Evolutionary conservation across 2,888 invertebrate species (phyloP).

Genomic region (Heliconius sara): DNA sequence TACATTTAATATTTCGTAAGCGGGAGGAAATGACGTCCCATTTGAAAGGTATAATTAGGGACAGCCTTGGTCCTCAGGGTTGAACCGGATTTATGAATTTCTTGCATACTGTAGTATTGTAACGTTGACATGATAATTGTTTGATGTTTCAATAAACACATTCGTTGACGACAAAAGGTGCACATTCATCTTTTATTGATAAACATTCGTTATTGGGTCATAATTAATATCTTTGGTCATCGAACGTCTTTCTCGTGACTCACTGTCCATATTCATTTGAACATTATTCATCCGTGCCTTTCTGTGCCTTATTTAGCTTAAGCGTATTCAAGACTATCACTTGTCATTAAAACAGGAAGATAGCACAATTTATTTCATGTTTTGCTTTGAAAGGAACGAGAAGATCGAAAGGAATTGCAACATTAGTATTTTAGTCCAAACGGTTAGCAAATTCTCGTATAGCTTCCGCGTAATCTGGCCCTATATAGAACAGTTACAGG

Average conservation of each 20-base stretch:
- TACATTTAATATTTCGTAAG: constrained; percentile 82
- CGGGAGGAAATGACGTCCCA: constrained; percentile 82
- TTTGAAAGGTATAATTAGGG: constrained; percentile 83
- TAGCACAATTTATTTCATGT: constrained; percentile 45
- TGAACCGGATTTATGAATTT: constrained; percentile 69
- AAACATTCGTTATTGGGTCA: constrained; percentile 47
- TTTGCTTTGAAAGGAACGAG: constrained; percentile 48
- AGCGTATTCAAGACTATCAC: constrained; percentile 42
- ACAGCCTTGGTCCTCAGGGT: constrained; percentile 75
- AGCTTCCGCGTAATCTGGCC: constrained; percentile 57
- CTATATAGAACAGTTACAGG: constrained; percentile 60
- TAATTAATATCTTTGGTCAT: constrained; percentile 28
- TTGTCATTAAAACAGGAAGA: constrained; percentile 46
- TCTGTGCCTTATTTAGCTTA: constrained; percentile 39
- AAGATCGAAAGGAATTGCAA: constrained; percentile 50
- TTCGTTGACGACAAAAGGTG: constrained; percentile 28
- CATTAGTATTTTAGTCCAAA: constrained; percentile 46
- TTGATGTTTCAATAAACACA: constrained; percentile 70
- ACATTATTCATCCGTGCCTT: constrained; percentile 39
- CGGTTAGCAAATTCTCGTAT: constrained; percentile 50
- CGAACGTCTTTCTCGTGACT: constrained; percentile 15
- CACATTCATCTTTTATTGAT: constrained; percentile 47
- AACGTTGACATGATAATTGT: constrained; percentile 71
- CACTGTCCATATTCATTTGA: constrained; percentile 34
- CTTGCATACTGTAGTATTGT: constrained; percentile 59